Percentiles rank a stretch among this genome's conserved stretches.
phyloP scores from a whole-genome alignment of 1,140 invertebrate genomes.

The Rhagoletis zephyria region DNA sequence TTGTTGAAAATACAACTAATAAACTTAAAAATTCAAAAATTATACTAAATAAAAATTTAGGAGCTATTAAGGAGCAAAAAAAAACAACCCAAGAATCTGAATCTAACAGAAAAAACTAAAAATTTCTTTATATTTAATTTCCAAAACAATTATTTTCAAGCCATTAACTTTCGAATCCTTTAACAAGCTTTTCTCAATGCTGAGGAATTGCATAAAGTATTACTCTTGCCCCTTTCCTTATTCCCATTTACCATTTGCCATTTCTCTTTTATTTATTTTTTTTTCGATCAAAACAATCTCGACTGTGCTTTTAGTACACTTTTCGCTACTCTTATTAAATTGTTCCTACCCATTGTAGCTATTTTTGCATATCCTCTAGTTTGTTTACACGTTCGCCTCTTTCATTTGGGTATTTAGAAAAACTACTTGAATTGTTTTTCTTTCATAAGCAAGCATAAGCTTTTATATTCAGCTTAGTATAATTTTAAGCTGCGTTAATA shows the following conservation, averaged over 20 bases:
- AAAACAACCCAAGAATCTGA: background rate
- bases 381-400: background rate
- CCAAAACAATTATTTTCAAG: background rate
- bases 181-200: background rate
- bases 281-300: background rate
- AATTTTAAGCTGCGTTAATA: slow-evolving; percentile 29
- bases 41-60: background rate
- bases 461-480: slow-evolving; percentile 28
- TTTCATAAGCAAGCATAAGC: background rate
- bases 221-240: slow-evolving; percentile 34
- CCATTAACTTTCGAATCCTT: background rate
- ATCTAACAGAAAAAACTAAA: background rate
- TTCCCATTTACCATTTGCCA: background rate
- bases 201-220: background rate
- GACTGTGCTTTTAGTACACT: slow-evolving; percentile 24
- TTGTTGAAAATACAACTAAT: background rate
- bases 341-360: background rate
- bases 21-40: background rate
- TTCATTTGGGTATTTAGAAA: background rate
- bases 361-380: background rate
- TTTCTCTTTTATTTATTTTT: background rate
- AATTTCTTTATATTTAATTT: background rate
- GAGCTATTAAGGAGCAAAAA: background rate
- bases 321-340: slow-evolving; percentile 24
- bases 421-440: background rate